phyloP scores from a whole-genome alignment of 2,888 invertebrate species.

The Clostera curtula region DNA sequence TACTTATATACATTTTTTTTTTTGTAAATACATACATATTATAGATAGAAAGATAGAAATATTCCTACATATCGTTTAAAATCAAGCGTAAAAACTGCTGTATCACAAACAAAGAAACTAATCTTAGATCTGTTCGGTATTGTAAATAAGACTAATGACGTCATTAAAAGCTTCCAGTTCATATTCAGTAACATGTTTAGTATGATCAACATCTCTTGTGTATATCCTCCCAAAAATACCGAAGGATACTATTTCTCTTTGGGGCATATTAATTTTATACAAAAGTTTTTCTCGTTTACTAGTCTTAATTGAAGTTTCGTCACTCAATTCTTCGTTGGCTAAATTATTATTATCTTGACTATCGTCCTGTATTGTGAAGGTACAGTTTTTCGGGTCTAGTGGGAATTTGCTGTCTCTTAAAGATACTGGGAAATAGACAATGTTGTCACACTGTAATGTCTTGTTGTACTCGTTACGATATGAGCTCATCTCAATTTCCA shows the following conservation, averaged over 20 bases:
- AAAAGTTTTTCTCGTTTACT: constrained; percentile 24
- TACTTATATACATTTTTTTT: too few species aligned
- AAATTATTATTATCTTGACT: too few species aligned
- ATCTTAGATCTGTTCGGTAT: too few species aligned
- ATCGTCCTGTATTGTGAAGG: constrained; percentile 13
- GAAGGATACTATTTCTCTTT: constrained; percentile 61
- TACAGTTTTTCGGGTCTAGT: constrained; percentile 42
- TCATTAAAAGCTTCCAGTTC: constrained; percentile 36
- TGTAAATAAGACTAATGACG: constrained; percentile 42
- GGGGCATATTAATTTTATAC: constrained; percentile 42
- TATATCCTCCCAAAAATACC: constrained; percentile 63
- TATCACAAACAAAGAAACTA: too few species aligned
- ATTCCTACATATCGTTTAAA: too few species aligned
- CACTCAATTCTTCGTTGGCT: too few species aligned
- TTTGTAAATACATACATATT: too few species aligned
- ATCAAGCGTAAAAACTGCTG: too few species aligned
- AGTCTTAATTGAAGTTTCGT: too few species aligned
- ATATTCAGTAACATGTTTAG: constrained; percentile 26
- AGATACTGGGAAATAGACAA: constrained; percentile 67
- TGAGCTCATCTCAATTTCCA: constrained; percentile 62
- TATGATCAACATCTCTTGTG: constrained; percentile 57
- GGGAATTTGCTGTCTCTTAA: constrained; percentile 66
- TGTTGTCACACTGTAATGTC: constrained; percentile 45
- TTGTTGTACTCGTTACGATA: constrained; percentile 40
- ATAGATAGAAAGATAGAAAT: too few species aligned